Percentiles rank a stretch among this genome's conserved stretches.
These are phyloP conservation scores for Lophochroa leadbeateri DNA, from an alignment of 2,113 vertebrate genomes.

Conservation along the genomic window DNA sequence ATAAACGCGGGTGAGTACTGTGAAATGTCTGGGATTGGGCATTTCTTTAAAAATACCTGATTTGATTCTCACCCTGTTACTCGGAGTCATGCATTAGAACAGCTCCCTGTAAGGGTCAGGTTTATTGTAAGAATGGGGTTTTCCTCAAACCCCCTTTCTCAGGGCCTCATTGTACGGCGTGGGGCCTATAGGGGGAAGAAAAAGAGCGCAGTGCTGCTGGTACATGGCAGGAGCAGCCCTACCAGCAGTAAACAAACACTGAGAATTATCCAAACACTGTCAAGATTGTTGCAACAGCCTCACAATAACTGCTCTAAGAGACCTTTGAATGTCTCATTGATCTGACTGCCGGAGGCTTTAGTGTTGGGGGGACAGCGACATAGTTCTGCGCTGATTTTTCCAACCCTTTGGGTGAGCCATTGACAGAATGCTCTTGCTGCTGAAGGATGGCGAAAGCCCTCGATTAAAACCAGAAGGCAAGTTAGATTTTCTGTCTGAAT, in stretches of 20 bases:
- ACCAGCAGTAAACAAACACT: background rate
- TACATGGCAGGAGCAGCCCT: background rate
- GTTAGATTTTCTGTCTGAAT: background rate
- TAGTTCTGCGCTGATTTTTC: background rate
- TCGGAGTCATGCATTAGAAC: background rate
- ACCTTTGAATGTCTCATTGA: background rate
- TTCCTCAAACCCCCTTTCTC: background rate
- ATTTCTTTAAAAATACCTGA: background rate
- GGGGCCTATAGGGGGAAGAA: background rate
- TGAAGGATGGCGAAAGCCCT: background rate
- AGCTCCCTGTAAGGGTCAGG: background rate
- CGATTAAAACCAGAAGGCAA: background rate
- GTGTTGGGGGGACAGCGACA: no score
- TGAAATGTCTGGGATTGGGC: background rate
- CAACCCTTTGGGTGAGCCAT: background rate
- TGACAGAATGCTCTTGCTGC: background rate
- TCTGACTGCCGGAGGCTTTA: background rate
- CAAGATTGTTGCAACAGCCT: background rate
- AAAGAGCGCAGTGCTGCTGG: background rate
- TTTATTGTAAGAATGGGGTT: background rate
- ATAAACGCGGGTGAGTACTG: background rate
- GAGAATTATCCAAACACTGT: background rate
- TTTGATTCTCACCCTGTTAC: background rate
- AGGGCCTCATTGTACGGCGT: background rate
- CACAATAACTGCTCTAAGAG: background rate